Evolutionary conservation across 2,888 invertebrate species (phyloP).

Genomic region (Tachina grossa): DNA sequence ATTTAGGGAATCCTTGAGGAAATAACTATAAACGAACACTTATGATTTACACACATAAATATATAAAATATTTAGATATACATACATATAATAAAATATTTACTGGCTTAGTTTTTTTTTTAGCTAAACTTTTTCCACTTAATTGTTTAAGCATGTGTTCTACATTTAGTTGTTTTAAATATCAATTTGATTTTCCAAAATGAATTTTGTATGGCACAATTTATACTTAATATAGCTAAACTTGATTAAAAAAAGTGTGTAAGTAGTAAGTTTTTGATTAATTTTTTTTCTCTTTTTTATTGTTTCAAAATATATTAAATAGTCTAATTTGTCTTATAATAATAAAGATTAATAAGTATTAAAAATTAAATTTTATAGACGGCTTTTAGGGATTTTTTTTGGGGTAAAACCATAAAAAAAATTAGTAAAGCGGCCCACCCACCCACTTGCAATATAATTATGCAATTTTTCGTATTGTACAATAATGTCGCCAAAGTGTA

Average conservation of each 20-base stretch:
- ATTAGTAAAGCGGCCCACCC: no score
- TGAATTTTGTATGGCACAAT: conserved; percentile 50
- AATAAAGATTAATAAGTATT: conserved; percentile 15
- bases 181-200: conserved; percentile 5
- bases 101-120: conserved; percentile 16
- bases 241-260: conserved; percentile 5
- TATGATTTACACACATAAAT: neutral
- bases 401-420: no score
- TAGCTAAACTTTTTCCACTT: conserved; percentile 15
- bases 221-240: conserved; percentile 49
- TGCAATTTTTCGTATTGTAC: no score
- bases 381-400: neutral
- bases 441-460: no score
- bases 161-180: conserved; percentile 19
- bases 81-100: neutral
- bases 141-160: conserved; percentile 28
- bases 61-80: neutral
- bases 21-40: conserved; percentile 9
- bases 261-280: conserved; percentile 14
- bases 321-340: conserved; percentile 9
- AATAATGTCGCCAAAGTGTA: no score
- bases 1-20: conserved; percentile 25
- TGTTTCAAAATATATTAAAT: conserved; percentile 24
- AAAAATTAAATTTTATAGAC: neutral
- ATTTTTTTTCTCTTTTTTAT: neutral